phyloP scores from a whole-genome alignment of 2,888 invertebrate species.

The Oligia strigilis region DNA sequence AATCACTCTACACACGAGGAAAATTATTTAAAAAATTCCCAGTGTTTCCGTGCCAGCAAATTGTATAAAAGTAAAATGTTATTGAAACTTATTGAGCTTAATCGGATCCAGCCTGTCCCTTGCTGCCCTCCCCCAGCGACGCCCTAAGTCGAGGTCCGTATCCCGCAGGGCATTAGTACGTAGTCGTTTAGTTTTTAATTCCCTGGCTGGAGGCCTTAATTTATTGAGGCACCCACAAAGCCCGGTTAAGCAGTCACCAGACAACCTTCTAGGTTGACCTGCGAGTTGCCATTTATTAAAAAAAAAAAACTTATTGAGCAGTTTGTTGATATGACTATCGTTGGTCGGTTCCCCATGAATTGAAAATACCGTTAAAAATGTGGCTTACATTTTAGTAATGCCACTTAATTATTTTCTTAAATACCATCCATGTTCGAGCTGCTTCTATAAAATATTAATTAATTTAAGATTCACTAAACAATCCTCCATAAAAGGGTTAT shows the following conservation, averaged over 20 bases:
- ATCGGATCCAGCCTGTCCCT: not conserved
- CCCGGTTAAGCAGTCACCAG: not conserved
- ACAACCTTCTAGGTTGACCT: not conserved
- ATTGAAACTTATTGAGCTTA: constrained; percentile 52
- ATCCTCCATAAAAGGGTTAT: not conserved
- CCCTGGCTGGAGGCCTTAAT: not conserved
- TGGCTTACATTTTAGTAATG: constrained; percentile 1
- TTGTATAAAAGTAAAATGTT: constrained; percentile 43
- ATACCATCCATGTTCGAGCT: not conserved
- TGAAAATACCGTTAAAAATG: constrained; percentile 22
- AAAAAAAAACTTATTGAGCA: constrained; percentile 59
- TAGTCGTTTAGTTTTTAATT: not conserved
- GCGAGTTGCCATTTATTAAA: not conserved
- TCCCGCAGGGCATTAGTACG: not conserved
- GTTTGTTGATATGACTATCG: constrained; percentile 60
- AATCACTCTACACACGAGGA: constrained; percentile 33
- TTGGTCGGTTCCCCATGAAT: constrained; percentile 46
- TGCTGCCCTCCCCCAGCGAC: not conserved
- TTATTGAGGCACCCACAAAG: not conserved
- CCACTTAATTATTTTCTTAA: not conserved
- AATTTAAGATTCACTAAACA: not conserved
- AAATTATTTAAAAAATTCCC: constrained; percentile 40
- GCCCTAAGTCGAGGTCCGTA: not conserved
- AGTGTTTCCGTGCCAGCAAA: constrained; percentile 27
- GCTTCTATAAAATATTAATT: constrained; percentile 6